Percentiles rank a stretch among this genome's conserved stretches.
Evolutionary conservation across 2,113 vertebrate genomes (phyloP).

Genomic region (Carassius carassius): DNA sequence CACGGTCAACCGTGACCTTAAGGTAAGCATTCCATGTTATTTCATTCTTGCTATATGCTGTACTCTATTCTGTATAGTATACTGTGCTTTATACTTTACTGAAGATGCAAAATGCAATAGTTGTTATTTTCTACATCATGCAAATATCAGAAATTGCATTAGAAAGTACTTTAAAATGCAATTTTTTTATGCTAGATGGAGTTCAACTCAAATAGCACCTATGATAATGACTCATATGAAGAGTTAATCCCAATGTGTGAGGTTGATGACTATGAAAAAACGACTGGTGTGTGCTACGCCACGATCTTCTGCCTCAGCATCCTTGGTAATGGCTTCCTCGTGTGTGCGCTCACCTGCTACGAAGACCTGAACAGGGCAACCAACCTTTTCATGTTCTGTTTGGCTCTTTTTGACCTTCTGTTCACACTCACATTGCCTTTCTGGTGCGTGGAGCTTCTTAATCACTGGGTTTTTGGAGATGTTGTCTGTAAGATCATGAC

Average conservation of each 20-base stretch:
- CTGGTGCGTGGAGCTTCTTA: slow-evolving; percentile 63
- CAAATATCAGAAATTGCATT: neutral
- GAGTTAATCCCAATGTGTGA: slow-evolving; percentile 23
- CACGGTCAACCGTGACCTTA: too few relatives aligned
- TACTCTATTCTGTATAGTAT: too few relatives aligned
- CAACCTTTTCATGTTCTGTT: slow-evolving; percentile 75
- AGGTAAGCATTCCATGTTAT: slow-evolving; percentile 13
- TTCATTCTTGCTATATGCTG: neutral
- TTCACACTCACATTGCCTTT: slow-evolving; percentile 78
- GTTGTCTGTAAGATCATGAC: slow-evolving; percentile 72
- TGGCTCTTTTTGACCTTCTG: slow-evolving; percentile 76
- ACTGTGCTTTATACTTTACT: too few relatives aligned
- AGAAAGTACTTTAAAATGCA: neutral
- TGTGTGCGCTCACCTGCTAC: slow-evolving; percentile 48
- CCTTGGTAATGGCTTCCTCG: slow-evolving; percentile 60
- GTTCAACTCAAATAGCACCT: neutral
- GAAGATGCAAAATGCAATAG: neutral
- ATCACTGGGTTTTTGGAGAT: slow-evolving; percentile 73
- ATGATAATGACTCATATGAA: neutral
- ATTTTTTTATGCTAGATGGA: neutral
- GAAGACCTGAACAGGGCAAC: slow-evolving; percentile 74
- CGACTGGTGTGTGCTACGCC: slow-evolving; percentile 48
- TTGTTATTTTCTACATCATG: neutral
- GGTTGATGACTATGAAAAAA: neutral
- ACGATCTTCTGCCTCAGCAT: slow-evolving; percentile 63